A percentile compares a stretch with the other conserved stretches of the same genome.
Conservation (phyloP, 2,888 invertebrate genomes). For the Macropis europaea region DNA sequence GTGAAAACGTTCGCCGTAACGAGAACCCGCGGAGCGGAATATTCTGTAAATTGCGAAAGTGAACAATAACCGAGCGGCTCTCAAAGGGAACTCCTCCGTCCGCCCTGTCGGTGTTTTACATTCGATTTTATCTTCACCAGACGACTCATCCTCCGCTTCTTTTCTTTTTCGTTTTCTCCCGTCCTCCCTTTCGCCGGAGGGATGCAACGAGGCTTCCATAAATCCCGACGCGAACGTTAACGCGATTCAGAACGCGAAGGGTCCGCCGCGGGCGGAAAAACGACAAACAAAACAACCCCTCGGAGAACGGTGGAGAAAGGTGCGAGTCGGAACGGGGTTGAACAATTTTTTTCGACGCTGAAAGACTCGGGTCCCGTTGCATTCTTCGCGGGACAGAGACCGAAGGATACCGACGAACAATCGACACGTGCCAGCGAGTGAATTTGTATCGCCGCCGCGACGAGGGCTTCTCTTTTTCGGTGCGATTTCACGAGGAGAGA, state of each 20-base stretch:
- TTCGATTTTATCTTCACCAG: conserved; percentile 10
- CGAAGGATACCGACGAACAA: background rate
- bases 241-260: conserved; percentile 37
- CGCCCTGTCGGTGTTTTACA: background rate
- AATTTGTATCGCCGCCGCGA: no score
- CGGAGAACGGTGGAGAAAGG: conserved; percentile 6
- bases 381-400: conserved; percentile 13
- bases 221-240: conserved; percentile 30
- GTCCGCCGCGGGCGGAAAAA: background rate
- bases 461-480: no score
- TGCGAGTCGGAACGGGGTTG: conserved; percentile 9
- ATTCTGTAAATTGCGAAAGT: no score
- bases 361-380: conserved; percentile 26
- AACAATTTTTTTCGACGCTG: background rate
- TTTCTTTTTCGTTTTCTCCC: background rate
- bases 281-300: conserved; percentile 31
- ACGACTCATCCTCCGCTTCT: background rate
- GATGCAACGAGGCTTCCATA: conserved; percentile 5
- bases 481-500: no score
- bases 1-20: background rate
- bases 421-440: no score
- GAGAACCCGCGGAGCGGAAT: background rate
- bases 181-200: background rate
- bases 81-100: background rate
- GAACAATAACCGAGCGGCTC: no score